These are phyloP conservation scores for Zaprionus capensis DNA, from an alignment of 1,140 invertebrate species.

Conservation along the genomic window DNA sequence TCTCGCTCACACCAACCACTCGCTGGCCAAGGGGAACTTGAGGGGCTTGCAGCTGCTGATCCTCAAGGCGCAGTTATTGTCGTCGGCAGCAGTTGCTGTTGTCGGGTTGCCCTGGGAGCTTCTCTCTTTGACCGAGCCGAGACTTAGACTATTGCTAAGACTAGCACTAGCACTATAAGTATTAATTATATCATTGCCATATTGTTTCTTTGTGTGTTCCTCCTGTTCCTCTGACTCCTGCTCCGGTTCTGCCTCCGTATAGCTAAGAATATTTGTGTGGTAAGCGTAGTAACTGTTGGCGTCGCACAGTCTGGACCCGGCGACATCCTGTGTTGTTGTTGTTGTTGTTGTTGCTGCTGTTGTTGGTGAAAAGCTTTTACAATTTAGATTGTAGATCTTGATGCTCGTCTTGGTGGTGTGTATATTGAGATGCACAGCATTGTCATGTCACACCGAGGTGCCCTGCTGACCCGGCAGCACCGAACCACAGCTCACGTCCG, in stretches of 20 bases:
- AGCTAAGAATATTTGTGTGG: constrained; percentile 78
- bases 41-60: constrained; percentile 81
- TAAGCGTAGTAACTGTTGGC: constrained; percentile 72
- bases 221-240: constrained; percentile 8
- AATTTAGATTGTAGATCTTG: constrained; percentile 70
- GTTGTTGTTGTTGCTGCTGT: constrained; percentile 57
- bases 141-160: constrained; percentile 68
- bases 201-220: constrained; percentile 31
- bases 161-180: constrained; percentile 61
- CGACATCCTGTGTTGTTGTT: constrained; percentile 30
- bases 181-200: constrained; percentile 63
- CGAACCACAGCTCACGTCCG: constrained; percentile 67
- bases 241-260: constrained; percentile 30
- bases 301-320: constrained; percentile 35
- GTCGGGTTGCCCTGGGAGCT: constrained; percentile 42
- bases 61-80: constrained; percentile 78
- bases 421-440: constrained; percentile 70
- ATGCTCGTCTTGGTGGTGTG: constrained; percentile 65
- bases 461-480: constrained; percentile 82
- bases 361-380: constrained; percentile 78
- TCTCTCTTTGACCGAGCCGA: constrained; percentile 59
- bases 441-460: constrained; percentile 84
- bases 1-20: constrained; percentile 73
- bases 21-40: constrained; percentile 80
- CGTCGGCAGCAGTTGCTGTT: constrained; percentile 73